Conservation (phyloP, 1,140 invertebrate genomes). For the Hestina assimilis region DNA sequence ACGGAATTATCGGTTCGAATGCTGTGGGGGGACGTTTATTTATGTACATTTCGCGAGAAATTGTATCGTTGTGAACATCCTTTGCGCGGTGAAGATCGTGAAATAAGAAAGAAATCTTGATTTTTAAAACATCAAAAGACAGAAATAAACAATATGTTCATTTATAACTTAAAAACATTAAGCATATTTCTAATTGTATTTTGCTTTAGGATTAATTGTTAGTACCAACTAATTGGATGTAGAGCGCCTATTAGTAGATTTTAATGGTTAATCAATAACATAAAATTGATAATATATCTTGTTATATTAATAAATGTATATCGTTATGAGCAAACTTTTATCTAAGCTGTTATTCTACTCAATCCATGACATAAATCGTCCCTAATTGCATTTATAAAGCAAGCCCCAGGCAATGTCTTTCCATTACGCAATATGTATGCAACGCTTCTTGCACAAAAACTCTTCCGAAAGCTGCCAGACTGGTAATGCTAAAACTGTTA, state of each 20-base stretch:
- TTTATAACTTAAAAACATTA: not conserved
- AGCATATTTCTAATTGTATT: too few relatives aligned
- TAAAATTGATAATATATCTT: not conserved
- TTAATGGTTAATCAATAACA: not conserved
- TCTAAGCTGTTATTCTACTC: slow-evolving; percentile 22
- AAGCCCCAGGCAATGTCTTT: slow-evolving; percentile 22
- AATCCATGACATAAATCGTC: slow-evolving; percentile 36
- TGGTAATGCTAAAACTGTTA: slow-evolving; percentile 61
- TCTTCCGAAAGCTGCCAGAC: slow-evolving; percentile 55
- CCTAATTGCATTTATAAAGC: slow-evolving; percentile 47
- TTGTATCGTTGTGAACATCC: slow-evolving; percentile 8
- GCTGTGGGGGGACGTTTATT: slow-evolving; percentile 63
- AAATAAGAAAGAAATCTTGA: not conserved
- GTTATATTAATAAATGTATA: slow-evolving; percentile 1
- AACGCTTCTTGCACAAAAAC: slow-evolving; percentile 48
- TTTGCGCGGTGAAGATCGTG: slow-evolving; percentile 3
- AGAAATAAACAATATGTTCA: not conserved
- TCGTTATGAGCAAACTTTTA: slow-evolving; percentile 12
- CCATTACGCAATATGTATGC: slow-evolving; percentile 49
- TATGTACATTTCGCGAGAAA: slow-evolving; percentile 68
- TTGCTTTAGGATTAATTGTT: too few relatives aligned
- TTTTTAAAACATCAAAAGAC: not conserved
- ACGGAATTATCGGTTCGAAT: slow-evolving; percentile 61
- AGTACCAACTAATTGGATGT: too few relatives aligned
- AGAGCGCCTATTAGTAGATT: not conserved